Evolutionary conservation across 2,797 vertebrate species (phyloP), one percentile per base, ranked within the genome.

Genomic region (Tapirus indicus): DNA sequence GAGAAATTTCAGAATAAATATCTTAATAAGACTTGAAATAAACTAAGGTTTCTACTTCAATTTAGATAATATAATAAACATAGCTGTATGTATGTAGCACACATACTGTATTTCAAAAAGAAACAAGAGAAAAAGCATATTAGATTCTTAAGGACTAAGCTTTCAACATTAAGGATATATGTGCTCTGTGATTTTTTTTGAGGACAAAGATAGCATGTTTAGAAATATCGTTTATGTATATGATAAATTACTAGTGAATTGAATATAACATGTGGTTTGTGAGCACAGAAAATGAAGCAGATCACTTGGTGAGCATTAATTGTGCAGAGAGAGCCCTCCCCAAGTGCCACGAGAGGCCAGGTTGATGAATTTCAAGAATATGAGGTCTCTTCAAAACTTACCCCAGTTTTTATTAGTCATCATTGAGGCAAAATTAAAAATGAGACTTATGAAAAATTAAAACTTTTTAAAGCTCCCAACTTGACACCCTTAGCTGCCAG

Each of bases 401-500:
- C n/a, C 25, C 27, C 27, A 62, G 68, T 62, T 95, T 97, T 88
- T 75, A 88, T 90, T 91, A 69, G 44, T 32, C 52, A 93, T 75
- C 54, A 74, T 1, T 72, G 23, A 80, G 71, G 21, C 52, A 80
- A 78, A 88, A 91, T 96, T 87, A 92, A 94, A 91, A 72, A 95
- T 0, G 17, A 88, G 41, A 85, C 32, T 66, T n/a, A 35, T n/a
- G 69, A 96, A 95, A 92, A 93, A 74, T 91, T 38, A 84, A 85
- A 98, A 88, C 47, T 92, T 95, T 94, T 94, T 79, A 91, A 94
- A 89, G 78, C 75, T 93, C 88, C n/a, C 93, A 93, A 95, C 88
- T 64, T 95, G 95, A 98, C 41, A 94, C 83, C 52, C n/a, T 20
- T n/a, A 21, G 1, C 14, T 94, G 87, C 80, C 80, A 95, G 78